Conservation (phyloP, 2,888 invertebrate genomes). For the Cephus sareptanus region DNA sequence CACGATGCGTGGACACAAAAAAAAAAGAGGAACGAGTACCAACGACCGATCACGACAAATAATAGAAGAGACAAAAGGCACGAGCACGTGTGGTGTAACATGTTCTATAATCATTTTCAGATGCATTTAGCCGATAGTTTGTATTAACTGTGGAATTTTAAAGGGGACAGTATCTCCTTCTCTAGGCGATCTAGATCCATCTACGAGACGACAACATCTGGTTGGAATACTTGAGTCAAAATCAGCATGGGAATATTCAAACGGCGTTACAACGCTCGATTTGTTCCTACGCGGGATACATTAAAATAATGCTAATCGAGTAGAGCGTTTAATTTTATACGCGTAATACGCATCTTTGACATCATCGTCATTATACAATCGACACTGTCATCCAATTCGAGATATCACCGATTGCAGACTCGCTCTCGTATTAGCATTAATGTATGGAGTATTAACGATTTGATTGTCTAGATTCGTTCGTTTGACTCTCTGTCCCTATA, state of each 20-base stretch:
- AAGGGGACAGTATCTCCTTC: background rate
- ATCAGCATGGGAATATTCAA: background rate
- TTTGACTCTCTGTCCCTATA: background rate
- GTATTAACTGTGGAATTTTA: background rate
- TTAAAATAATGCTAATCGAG: background rate
- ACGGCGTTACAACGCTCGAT: background rate
- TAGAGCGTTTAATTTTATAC: background rate
- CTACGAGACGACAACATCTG: background rate
- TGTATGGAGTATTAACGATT: background rate
- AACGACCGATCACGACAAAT: background rate
- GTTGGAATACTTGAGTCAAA: background rate
- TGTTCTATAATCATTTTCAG: background rate
- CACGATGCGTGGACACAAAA: background rate
- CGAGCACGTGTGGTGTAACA: background rate
- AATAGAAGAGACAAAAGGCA: background rate
- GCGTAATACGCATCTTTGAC: background rate
- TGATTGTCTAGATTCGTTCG: background rate
- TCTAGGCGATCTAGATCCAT: background rate
- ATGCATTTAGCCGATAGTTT: background rate
- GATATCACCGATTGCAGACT: background rate
- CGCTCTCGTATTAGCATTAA: background rate
- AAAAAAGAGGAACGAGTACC: background rate
- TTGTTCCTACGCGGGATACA: background rate
- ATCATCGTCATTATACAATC: background rate
- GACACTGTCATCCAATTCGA: background rate